These are phyloP conservation scores for Chrysina gloriosa DNA, from an alignment of 2,888 invertebrate genomes.

Conservation along the genomic window DNA sequence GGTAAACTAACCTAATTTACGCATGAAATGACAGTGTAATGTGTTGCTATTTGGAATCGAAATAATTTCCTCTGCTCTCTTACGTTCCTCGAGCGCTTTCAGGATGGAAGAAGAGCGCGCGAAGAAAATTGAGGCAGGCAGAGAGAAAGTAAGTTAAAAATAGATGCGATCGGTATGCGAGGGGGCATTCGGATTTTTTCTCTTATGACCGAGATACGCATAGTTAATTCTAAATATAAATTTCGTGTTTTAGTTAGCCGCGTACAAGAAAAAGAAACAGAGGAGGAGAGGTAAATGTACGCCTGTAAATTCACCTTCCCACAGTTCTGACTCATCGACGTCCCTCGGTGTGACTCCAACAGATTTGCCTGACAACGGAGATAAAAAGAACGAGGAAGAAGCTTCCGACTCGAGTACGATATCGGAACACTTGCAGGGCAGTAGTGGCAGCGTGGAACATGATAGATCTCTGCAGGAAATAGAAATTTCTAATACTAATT, in stretches of 20 bases:
- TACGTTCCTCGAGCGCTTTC: constrained; percentile 9
- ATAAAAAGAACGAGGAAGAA: neutral
- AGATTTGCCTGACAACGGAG: constrained; percentile 17
- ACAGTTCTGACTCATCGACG: constrained; percentile 41
- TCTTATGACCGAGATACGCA: constrained; percentile 10
- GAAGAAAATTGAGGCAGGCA: constrained; percentile 39
- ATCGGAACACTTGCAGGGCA: constrained; percentile 46
- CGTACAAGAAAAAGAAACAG: constrained; percentile 40
- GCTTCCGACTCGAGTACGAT: constrained; percentile 45
- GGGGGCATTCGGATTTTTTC: constrained; percentile 12
- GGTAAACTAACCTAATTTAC: constrained; percentile 24
- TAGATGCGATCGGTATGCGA: constrained; percentile 34
- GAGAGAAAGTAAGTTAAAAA: constrained; percentile 44
- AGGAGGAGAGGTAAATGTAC: constrained; percentile 34
- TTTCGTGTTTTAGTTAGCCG: constrained; percentile 37
- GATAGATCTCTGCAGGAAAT: constrained; percentile 64
- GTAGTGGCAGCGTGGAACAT: constrained; percentile 55
- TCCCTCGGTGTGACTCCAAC: constrained; percentile 25
- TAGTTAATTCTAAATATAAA: constrained; percentile 38
- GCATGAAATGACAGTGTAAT: neutral
- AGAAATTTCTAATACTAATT: constrained; percentile 55
- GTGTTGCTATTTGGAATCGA: neutral
- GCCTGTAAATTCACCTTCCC: constrained; percentile 38
- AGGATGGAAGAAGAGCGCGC: constrained; percentile 41
- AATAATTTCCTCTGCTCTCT: neutral